Conservation (phyloP, 2,888 invertebrate species). For the Drosophila phalerata region DNA sequence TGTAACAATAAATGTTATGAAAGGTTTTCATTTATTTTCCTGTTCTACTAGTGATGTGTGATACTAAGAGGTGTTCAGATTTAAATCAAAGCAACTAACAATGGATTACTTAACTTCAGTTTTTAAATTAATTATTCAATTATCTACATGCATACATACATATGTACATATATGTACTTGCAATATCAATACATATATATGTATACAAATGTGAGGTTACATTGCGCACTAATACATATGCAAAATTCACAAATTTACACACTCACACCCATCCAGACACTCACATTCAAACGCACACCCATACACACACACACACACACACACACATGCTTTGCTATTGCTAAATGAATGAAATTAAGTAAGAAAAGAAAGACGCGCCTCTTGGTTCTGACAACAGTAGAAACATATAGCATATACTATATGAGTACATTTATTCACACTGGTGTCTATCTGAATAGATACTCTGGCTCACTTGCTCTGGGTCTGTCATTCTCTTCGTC, state of each 20-base stretch:
- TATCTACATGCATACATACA: neutral
- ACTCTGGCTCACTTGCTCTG: constrained; percentile 14
- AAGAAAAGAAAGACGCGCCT: constrained; percentile 6
- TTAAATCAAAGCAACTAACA: constrained; percentile 32
- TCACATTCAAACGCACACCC: constrained; percentile 21
- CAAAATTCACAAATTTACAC: constrained; percentile 13
- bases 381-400: constrained; percentile 15
- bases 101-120: constrained; percentile 6
- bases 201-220: constrained; percentile 52
- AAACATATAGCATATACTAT: constrained; percentile 8
- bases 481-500: constrained; percentile 11
- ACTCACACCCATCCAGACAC: constrained; percentile 6
- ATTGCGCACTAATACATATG: constrained; percentile 64
- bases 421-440: neutral
- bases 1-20: neutral
- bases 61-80: constrained; percentile 23
- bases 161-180: constrained; percentile 4
- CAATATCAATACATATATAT: neutral
- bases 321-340: constrained; percentile 67
- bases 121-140: constrained; percentile 17
- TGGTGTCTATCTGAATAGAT: constrained; percentile 4
- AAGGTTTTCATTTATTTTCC: constrained; percentile 3
- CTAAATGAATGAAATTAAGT: constrained; percentile 45
- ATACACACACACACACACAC: constrained; percentile 27
- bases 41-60: constrained; percentile 26